A percentile compares a stretch with the other conserved stretches of the same genome.
Evolutionary conservation across 2,113 vertebrate genomes (phyloP).

Genomic region (Aptenodytes forsteri): DNA sequence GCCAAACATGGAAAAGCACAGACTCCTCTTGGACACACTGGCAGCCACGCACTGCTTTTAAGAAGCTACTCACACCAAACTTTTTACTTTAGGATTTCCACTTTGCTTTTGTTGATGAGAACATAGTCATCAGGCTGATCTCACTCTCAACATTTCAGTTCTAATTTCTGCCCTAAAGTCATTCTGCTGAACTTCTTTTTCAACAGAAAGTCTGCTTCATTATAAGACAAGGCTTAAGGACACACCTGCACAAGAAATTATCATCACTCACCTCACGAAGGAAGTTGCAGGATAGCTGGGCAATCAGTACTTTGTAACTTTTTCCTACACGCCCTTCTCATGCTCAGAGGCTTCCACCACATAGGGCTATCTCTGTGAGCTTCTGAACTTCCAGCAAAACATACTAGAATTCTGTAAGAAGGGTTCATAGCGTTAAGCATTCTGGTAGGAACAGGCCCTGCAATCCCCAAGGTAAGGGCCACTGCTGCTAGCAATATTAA

Average conservation of each 20-base stretch:
- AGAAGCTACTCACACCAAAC: background rate
- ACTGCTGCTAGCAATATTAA: background rate
- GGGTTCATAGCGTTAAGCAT: background rate
- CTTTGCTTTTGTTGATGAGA: background rate
- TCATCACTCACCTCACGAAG: background rate
- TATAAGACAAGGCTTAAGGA: background rate
- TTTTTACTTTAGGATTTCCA: background rate
- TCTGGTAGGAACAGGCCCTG: background rate
- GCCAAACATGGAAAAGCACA: background rate
- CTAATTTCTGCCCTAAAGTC: background rate
- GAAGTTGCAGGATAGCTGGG: background rate
- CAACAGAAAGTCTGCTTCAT: background rate
- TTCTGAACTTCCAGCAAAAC: background rate
- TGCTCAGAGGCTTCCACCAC: background rate
- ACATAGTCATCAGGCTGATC: background rate
- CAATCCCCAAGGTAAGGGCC: background rate
- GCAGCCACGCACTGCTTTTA: background rate
- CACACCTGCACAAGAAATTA: background rate
- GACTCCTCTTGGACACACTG: background rate
- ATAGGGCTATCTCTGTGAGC: background rate
- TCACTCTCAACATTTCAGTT: background rate
- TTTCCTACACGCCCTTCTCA: background rate
- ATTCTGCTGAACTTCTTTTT: background rate
- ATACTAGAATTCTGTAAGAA: background rate
- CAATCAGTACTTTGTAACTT: background rate